These are phyloP conservation scores for Artibeus jamaicensis DNA, from an alignment of 2,797 vertebrate genomes.

Conservation along the genomic window DNA sequence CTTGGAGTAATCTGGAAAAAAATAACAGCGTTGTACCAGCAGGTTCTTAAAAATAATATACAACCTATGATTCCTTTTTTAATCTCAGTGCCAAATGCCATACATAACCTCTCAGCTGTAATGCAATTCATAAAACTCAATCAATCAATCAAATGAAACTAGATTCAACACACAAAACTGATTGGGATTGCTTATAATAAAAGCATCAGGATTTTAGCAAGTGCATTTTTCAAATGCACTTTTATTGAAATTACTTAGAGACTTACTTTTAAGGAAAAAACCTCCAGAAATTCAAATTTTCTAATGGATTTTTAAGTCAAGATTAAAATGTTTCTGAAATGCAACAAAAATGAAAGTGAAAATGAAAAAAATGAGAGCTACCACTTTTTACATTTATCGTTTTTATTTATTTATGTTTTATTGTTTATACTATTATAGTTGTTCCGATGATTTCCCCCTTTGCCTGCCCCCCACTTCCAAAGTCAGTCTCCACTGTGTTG, in stretches of 20 bases:
- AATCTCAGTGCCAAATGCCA: neutral
- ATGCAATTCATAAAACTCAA: conserved; percentile 19
- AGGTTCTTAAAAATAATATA: conserved; percentile 45
- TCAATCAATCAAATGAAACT: conserved; percentile 18
- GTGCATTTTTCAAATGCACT: neutral
- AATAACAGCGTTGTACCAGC: neutral
- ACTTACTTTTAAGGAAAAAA: neutral
- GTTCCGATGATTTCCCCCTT: neutral
- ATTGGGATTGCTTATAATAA: neutral
- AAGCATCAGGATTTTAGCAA: neutral
- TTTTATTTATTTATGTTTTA: neutral
- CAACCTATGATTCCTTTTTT: neutral
- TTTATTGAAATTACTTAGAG: neutral
- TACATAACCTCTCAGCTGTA: neutral
- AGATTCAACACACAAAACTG: neutral
- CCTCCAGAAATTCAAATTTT: neutral
- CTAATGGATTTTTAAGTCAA: neutral
- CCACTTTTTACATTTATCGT: neutral
- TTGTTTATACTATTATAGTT: neutral
- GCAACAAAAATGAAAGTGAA: neutral
- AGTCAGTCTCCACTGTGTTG: neutral
- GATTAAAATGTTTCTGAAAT: neutral
- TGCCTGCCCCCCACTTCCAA: too few relatives aligned
- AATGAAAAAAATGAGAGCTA: neutral
- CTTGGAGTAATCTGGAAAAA: neutral